These are phyloP conservation scores for Stegodyphus mimosarum DNA, from an alignment of 1,140 invertebrate species.

Conservation along the genomic window DNA sequence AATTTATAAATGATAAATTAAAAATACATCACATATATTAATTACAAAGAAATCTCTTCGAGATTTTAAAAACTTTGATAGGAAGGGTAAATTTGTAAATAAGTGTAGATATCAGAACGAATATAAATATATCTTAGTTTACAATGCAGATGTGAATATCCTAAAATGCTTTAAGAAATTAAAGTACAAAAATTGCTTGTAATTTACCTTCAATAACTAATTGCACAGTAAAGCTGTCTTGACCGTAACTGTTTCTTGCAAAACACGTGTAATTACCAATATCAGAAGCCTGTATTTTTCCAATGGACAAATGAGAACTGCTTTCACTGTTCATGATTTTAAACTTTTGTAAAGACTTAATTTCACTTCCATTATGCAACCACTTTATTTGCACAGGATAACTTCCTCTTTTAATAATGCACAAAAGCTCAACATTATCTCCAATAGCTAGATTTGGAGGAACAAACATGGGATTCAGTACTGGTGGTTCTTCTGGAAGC, in stretches of 20 bases:
- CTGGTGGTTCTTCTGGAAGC: not conserved
- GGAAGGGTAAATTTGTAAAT: too few species aligned
- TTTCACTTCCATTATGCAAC: conserved; percentile 20
- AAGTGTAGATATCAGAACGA: too few species aligned
- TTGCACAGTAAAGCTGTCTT: conserved; percentile 48
- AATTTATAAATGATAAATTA: too few species aligned
- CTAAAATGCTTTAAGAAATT: too few species aligned
- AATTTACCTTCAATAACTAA: conserved; percentile 46
- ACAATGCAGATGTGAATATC: too few species aligned
- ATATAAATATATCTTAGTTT: too few species aligned
- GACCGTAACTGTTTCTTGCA: conserved; percentile 63
- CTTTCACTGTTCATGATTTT: not conserved
- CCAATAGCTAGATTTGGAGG: conserved; percentile 28
- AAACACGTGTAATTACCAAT: conserved; percentile 65
- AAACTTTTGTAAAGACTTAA: not conserved
- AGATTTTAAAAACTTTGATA: too few species aligned
- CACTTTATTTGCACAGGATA: conserved; percentile 17
- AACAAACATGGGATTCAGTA: conserved; percentile 3
- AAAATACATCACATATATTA: too few species aligned
- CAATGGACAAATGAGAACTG: conserved; percentile 21
- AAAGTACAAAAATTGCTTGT: too few species aligned
- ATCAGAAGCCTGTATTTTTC: conserved; percentile 60
- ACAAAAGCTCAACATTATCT: conserved; percentile 10
- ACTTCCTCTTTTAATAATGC: conserved; percentile 34
- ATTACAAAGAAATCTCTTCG: too few species aligned